Evolutionary conservation across 2,888 invertebrate species (phyloP).

Genomic region (Lithophane ornitopus): DNA sequence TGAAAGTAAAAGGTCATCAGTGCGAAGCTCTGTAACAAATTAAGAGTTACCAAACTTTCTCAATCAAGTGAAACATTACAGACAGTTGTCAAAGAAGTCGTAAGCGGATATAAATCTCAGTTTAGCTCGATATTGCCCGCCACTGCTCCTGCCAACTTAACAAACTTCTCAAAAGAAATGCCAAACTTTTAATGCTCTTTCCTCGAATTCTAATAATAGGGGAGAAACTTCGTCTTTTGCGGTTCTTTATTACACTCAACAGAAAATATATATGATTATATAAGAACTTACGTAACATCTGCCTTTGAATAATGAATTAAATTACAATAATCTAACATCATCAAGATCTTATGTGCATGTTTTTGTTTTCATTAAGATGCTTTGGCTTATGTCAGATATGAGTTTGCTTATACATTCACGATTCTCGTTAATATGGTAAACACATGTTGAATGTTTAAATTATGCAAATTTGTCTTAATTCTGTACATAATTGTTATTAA

Average conservation of each 20-base stretch:
- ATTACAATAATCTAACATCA: slow-evolving; percentile 51
- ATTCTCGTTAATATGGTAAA: slow-evolving; percentile 58
- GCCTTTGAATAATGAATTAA: slow-evolving; percentile 55
- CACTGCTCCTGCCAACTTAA: slow-evolving; percentile 76
- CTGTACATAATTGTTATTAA: slow-evolving; percentile 40
- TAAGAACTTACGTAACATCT: slow-evolving; percentile 51
- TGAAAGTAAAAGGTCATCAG: slow-evolving; percentile 56
- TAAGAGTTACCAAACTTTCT: slow-evolving; percentile 73
- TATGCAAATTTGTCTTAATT: slow-evolving; percentile 52
- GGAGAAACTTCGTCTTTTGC: slow-evolving; percentile 76
- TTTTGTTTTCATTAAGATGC: slow-evolving; percentile 53
- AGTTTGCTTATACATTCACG: slow-evolving; percentile 52
- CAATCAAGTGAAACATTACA: slow-evolving; percentile 79
- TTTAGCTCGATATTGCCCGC: slow-evolving; percentile 82
- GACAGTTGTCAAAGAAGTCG: slow-evolving; percentile 82
- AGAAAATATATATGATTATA: slow-evolving; percentile 64
- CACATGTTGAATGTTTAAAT: slow-evolving; percentile 54
- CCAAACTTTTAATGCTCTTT: slow-evolving; percentile 86
- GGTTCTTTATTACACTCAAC: slow-evolving; percentile 72
- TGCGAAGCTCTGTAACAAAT: slow-evolving; percentile 61
- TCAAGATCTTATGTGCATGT: slow-evolving; percentile 44
- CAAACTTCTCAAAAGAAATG: slow-evolving; percentile 82
- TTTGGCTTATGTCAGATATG: slow-evolving; percentile 55
- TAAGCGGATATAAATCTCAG: slow-evolving; percentile 85
- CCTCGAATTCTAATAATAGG: slow-evolving; percentile 82